These are phyloP conservation scores for Pseudochromis fuscus DNA, from an alignment of 2,797 vertebrate species.

Conservation along the genomic window DNA sequence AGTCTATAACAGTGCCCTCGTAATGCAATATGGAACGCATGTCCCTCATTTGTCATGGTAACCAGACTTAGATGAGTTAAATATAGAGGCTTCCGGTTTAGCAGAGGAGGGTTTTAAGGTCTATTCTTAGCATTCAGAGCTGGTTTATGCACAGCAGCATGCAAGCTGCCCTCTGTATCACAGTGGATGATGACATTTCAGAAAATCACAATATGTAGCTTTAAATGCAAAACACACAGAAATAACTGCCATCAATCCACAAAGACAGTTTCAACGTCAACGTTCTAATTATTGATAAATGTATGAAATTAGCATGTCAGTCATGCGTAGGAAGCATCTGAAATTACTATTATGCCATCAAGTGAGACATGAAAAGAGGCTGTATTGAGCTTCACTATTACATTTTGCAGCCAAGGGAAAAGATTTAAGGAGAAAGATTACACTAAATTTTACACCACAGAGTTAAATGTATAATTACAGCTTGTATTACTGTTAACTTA, in stretches of 20 bases:
- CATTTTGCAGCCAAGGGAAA: constrained; percentile 16
- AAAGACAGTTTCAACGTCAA: constrained; percentile 18
- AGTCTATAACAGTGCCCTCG: constrained; percentile 67
- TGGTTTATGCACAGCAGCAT: constrained; percentile 66
- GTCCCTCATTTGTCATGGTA: constrained; percentile 80
- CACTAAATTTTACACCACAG: neutral
- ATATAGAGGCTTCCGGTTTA: constrained; percentile 83
- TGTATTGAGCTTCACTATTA: neutral
- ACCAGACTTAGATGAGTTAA: constrained; percentile 82
- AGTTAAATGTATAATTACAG: neutral
- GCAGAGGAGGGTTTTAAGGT: constrained; percentile 76
- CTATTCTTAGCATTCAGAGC: constrained; percentile 81
- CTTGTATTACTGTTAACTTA: neutral
- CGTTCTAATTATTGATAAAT: constrained; percentile 38
- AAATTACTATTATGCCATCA: constrained; percentile 28
- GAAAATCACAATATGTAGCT: constrained; percentile 15
- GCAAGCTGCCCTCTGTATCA: constrained; percentile 59
- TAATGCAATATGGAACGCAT: constrained; percentile 80
- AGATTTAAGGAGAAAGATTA: neutral
- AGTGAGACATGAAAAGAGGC: constrained; percentile 25
- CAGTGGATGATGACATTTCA: constrained; percentile 53
- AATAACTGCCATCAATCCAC: constrained; percentile 15
- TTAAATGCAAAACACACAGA: constrained; percentile 18
- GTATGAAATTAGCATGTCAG: constrained; percentile 35
- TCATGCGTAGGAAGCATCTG: constrained; percentile 19